Conservation (phyloP, 2,888 invertebrate species). For the Entomobrya multifasciata region DNA sequence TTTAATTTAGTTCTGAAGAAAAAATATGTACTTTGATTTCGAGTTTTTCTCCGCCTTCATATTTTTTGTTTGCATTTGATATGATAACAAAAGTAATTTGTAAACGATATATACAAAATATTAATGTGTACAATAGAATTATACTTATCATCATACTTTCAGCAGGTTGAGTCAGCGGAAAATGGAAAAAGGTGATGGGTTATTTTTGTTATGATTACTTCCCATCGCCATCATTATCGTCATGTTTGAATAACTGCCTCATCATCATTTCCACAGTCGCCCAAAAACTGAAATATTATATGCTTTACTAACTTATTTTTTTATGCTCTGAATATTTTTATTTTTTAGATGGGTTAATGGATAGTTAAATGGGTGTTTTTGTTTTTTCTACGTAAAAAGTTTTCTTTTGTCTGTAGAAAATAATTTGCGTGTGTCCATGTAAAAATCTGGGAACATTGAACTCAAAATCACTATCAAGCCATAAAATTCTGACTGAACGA, state of each 20-base stretch:
- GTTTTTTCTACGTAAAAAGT: background rate
- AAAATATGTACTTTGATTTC: background rate
- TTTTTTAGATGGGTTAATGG: constrained; percentile 39
- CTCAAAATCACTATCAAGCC: too few relatives aligned
- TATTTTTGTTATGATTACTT: constrained; percentile 12
- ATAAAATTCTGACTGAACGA: background rate
- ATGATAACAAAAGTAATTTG: constrained; percentile 19
- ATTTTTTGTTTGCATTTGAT: constrained; percentile 28
- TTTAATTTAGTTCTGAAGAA: background rate
- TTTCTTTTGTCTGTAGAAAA: background rate
- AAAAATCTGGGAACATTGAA: background rate
- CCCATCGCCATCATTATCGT: background rate
- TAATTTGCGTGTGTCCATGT: background rate
- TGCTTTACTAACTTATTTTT: background rate
- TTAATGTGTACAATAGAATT: background rate
- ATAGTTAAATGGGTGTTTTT: background rate
- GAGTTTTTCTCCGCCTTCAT: constrained; percentile 15
- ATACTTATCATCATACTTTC: background rate
- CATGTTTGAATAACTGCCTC: constrained; percentile 23
- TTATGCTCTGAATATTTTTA: constrained; percentile 21
- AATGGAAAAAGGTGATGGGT: background rate
- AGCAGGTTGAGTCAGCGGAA: too few relatives aligned
- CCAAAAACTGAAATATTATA: background rate
- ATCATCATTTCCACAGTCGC: constrained; percentile 7
- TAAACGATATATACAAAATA: constrained; percentile 1